Evolutionary conservation across 2,113 vertebrate genomes (phyloP), one percentile per base, ranked within the genome.

Genomic region (Eulemur rufifrons): DNA sequence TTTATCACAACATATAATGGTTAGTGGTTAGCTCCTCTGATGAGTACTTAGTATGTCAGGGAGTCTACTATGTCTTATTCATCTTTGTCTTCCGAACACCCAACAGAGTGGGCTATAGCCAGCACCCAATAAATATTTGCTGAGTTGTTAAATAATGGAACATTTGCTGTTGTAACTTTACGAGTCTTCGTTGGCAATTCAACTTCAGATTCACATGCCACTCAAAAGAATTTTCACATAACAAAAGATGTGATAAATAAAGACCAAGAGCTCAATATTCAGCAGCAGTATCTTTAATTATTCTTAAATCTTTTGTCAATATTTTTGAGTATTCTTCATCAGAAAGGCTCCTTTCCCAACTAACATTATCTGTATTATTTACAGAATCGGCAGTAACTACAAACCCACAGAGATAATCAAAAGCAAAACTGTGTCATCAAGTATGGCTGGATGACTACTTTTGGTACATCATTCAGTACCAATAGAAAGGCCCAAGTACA

Each of bases 91-190:
- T 87, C 50, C 39, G 45, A 27, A 50, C 61, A 74, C 56, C 29
- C 54, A 78, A 71, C 11, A 71, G 39, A 87, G 20, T 39, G 59
- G 15, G 34, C 8, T 39, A 80, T 3, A 87, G 45, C 89, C 59
- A 87, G 64, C 34, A 84, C 56, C 20, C 90, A 32, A 91, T 94
- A 83, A 96, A 86, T 94, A 94, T 84, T 95, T 96, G 86, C 89
- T 95, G 73, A 96, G 94, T 34, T 93, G 50, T 95, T 96, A 91
- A 97, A 97, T 96, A 97, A 97, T 95, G 73, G 77, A 97, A 82
- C 83, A 94, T 71, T 95, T 86, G 37, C 42, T 92, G 74, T 8
- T 76, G 56, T 52, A 96, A 95, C 73, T 74, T 54, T 94, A 93
- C 29, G 92, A 50, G 52, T 42, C 69, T 39, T 78, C 45, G 42